Base-by-base conservation (phyloP, 2,797 vertebrate species). In the Lutjanus campechanus region DNA sequence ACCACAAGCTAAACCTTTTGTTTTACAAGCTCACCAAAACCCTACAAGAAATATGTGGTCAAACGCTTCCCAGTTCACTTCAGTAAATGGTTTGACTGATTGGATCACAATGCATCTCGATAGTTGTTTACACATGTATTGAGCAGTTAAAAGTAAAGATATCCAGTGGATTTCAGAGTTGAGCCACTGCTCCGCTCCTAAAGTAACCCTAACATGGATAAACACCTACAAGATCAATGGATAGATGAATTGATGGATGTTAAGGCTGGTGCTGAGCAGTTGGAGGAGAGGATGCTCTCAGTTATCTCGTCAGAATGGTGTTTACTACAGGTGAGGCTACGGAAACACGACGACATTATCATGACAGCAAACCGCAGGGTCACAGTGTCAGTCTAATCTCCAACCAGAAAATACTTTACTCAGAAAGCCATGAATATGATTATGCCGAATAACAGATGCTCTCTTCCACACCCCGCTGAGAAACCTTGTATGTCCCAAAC, bases 371-470 rank as follows among this genome's bases (percentile, higher is more conserved):
- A 88, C 69, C 7, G 8, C 8, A 4, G 88, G 90, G 93, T 92
- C 91, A 90, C 56, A 41, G 46, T 92, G 93, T 90, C 92, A 91
- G 70, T 85, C 82, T 90, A 86, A 92, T 93, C 90, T 92, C 70
- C 82, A 84, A 53, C 68, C 73, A 80, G 65, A 84, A 90, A 92
- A 82, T 67, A 83, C 80, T 86, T 70, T 13, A 74, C 84, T 83
- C 74, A 78, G 90, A 92, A 93, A 94, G 65, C 77, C 87, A 94
- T 95, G 92, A 94, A 95, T 94, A 88, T 82, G 73, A 93, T 93
- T 94, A 93, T 64, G 69, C 51, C 54, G 64, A 85, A 85, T 82
- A 85, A 86, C 86, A 89, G 87, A 90, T 85, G 87, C 88, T 85
- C 75, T 53, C 76, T 63, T 66, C 53, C 65, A 40, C 68, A 20